phyloP scores from a whole-genome alignment of 2,888 invertebrate genomes.

The Oscheius sp. region DNA sequence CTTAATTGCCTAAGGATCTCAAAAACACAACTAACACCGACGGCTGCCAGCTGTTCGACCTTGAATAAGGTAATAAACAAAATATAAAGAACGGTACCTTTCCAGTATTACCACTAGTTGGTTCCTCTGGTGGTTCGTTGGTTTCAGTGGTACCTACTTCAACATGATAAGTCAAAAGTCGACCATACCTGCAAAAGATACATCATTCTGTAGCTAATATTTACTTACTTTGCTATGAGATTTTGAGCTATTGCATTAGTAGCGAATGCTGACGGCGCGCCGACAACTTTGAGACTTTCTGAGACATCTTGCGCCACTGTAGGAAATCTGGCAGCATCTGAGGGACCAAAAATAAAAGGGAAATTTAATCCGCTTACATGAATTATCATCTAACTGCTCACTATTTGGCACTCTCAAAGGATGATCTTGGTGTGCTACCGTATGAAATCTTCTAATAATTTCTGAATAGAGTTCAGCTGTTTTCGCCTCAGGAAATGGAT shows the following conservation, averaged over 20 bases:
- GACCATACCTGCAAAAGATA: constrained; percentile 40
- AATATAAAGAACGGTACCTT: constrained; percentile 3
- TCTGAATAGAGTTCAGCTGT: constrained; percentile 19
- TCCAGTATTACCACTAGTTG: constrained; percentile 8
- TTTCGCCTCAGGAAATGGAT: background rate
- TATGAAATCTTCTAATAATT: constrained; percentile 25
- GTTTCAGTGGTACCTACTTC: constrained; percentile 16
- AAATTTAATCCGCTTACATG: constrained; percentile 1
- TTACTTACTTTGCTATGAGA: constrained; percentile 54
- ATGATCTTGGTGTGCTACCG: constrained; percentile 22
- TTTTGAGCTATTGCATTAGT: constrained; percentile 60
- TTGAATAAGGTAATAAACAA: constrained; percentile 28
- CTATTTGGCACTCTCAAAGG: constrained; percentile 10
- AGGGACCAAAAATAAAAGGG: background rate
- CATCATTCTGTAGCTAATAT: background rate
- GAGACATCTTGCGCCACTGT: constrained; percentile 36
- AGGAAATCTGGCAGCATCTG: constrained; percentile 31
- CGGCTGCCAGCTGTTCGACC: constrained; percentile 73
- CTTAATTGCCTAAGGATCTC: constrained; percentile 89
- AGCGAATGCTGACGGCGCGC: constrained; percentile 63
- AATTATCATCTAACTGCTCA: constrained; percentile 1
- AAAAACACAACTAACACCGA: constrained; percentile 82
- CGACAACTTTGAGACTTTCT: constrained; percentile 53
- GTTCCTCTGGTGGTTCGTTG: constrained; percentile 2
- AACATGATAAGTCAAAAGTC: constrained; percentile 24